Evolutionary conservation across 2,797 vertebrate genomes (phyloP), one percentile per base, ranked within the genome.

Genomic region (Helarctos malayanus): DNA sequence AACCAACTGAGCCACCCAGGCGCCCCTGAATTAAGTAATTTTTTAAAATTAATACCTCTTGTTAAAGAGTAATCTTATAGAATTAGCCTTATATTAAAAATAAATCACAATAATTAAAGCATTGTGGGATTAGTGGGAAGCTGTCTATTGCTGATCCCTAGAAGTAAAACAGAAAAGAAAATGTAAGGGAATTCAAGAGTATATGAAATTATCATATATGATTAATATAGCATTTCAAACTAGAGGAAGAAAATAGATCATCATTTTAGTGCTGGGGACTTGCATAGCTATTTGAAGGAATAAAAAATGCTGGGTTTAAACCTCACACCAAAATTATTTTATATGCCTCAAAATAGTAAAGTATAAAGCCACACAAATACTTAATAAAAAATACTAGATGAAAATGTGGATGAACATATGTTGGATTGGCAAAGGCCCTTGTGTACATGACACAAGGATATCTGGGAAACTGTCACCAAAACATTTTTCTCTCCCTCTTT

Each of bases 61-160:
- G 61, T 78, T 68, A 29, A 78, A 71, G 45, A 83, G 41, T 59
- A 54, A 41, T 12, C 16, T 41, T 56, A 21, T 14, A 4, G 49
- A 76, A 45, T 54, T 76, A n/a, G 29, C 47, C 57, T 85, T 65
- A 54, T 54, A 85, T 85, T 76, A 54, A 90, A 90, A 54, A 45
- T 65, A 85, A 65, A 27, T 92, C 57, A 92, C 9, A 78, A 8
- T 92, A 92, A 76, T 76, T 76, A n/a, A 76, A 92, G 49, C 57
- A 54, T 13, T 92, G 27, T 85, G 18, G 7, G 76, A 54, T 63
- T 65, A 65, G 14, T 76, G 47, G 59, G 78, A 63, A 25, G 41
- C 41, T 76, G 35, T 65, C 59, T 16, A 45, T 45, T 78, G 6
- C 35, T 85, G 2, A 65, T 75, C 19, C 11, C 56, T 65, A 54